Evolutionary conservation across 2,797 vertebrate species (phyloP).

Genomic region (Cossypha dichroa): DNA sequence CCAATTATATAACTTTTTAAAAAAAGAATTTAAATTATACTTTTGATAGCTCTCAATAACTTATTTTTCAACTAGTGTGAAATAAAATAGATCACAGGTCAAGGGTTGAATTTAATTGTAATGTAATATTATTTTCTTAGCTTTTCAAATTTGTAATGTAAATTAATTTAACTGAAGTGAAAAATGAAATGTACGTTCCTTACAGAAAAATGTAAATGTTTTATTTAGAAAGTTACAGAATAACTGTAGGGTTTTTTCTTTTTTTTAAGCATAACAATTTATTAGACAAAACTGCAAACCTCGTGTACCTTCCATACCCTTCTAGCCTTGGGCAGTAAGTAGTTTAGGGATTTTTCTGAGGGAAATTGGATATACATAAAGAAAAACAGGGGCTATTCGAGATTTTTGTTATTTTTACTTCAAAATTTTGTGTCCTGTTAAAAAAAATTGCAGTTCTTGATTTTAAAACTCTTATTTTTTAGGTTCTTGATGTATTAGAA

Average conservation of each 20-base stretch:
- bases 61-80: not conserved
- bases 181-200: not conserved
- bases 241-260: fast-evolving
- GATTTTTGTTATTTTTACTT: not conserved
- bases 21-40: not conserved
- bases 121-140: not conserved
- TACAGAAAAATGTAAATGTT: not conserved
- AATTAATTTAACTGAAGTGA: not conserved
- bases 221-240: not conserved
- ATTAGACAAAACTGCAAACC: not conserved
- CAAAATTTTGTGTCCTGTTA: not conserved
- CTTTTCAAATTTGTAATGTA: not conserved
- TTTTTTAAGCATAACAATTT: not conserved
- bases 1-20: fast-evolving
- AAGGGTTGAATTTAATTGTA: not conserved
- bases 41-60: not conserved
- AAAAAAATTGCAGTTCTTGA: not conserved
- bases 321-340: fast-evolving
- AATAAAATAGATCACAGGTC: not conserved
- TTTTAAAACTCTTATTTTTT: not conserved
- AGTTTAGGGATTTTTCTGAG: not conserved
- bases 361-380: not conserved
- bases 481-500: not conserved
- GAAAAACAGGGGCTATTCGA: not conserved
- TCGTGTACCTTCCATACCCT: fast-evolving